phyloP scores from a whole-genome alignment of 2,888 invertebrate species.

The Andrena hattorfiana region DNA sequence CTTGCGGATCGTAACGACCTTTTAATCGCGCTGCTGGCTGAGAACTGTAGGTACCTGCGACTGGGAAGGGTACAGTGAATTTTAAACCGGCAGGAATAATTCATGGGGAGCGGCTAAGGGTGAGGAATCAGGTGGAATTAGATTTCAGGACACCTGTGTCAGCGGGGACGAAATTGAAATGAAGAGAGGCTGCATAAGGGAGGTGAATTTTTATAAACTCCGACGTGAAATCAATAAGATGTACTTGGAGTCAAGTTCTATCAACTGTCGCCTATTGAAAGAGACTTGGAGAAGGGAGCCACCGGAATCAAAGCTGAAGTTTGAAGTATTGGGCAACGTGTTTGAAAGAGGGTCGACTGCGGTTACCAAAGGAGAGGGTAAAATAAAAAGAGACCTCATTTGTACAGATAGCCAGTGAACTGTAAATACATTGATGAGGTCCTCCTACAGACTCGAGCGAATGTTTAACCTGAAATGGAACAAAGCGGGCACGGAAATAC shows the following conservation, averaged over 20 bases:
- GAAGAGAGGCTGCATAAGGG: neutral
- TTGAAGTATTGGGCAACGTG: neutral
- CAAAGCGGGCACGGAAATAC: slow-evolving; percentile 5
- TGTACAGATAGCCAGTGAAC: neutral
- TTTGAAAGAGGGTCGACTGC: neutral
- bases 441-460: neutral
- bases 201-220: neutral
- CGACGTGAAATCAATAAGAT: neutral
- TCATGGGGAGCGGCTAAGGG: neutral
- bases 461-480: neutral
- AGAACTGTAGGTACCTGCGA: neutral
- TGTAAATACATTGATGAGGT: neutral
- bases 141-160: slow-evolving; percentile 12
- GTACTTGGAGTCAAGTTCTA: neutral
- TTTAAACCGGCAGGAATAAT: slow-evolving; percentile 19
- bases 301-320: too few relatives aligned
- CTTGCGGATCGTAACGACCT: neutral
- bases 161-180: neutral
- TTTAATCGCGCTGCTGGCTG: neutral
- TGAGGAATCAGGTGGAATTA: slow-evolving; percentile 5
- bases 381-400: neutral
- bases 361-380: neutral
- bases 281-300: too few relatives aligned
- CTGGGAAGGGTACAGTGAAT: neutral
- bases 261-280: too few relatives aligned